These are phyloP conservation scores for Tapirus terrestris DNA, from an alignment of 2,113 vertebrate genomes.

Conservation along the genomic window DNA sequence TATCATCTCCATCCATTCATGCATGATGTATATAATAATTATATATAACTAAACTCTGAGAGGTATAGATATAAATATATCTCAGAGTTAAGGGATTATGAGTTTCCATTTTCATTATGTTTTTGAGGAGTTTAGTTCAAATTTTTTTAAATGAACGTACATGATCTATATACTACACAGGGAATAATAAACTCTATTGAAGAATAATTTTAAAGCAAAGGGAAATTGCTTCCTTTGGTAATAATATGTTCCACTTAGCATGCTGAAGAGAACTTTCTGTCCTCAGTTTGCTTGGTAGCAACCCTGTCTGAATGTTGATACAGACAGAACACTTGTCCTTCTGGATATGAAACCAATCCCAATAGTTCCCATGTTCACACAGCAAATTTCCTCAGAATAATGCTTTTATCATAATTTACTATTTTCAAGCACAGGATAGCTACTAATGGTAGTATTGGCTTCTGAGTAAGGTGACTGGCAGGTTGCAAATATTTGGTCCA, in stretches of 20 bases:
- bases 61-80: too few species aligned
- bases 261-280: neutral
- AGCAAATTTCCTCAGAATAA: neutral
- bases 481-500: neutral
- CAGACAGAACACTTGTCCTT: neutral
- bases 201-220: slow-evolving; percentile 15
- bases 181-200: neutral
- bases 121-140: neutral
- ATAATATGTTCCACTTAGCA: neutral
- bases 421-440: neutral
- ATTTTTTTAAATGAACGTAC: neutral
- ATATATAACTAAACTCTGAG: too few species aligned
- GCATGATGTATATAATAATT: too few species aligned
- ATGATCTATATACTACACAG: neutral
- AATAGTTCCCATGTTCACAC: neutral
- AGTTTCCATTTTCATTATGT: neutral
- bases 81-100: neutral
- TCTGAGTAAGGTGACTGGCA: slow-evolving; percentile 42
- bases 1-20: too few species aligned
- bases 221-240: neutral
- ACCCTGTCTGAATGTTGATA: neutral
- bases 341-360: neutral
- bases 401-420: neutral
- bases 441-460: neutral
- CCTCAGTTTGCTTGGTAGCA: neutral